Evolutionary conservation across 2,888 invertebrate species (phyloP), one percentile per base, ranked within the genome.

Genomic region (Lissonota sp.): DNA sequence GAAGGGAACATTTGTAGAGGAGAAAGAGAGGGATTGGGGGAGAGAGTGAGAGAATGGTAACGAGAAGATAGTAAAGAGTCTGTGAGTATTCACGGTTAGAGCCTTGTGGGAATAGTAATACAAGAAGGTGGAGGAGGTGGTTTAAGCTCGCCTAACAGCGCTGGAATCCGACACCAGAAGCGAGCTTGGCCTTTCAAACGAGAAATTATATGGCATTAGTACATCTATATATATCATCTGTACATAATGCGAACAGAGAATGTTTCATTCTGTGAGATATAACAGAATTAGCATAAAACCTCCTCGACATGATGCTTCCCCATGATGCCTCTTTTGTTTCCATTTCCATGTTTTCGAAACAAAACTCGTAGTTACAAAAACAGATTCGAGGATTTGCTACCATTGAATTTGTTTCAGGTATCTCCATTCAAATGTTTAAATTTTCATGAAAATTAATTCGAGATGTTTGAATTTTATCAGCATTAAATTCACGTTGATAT

Each of bases 11-110:
- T 75, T 70, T 55, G 60, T 14, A 39, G 58, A 39, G 42, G n/a
- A 44, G 70, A 44, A 46, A 74, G 60, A 39, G 49, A 73, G 55
- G 63, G 40, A 42, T n/a, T 49, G 10, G 40, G 7, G 7, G 37
- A 40, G n/a, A 37, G 39, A 16, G 37, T n/a, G 10, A 64, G 12
- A 49, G 12, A 26, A 49, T n/a, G 40, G 66, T 66, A 74, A 74
- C 74, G 74, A 74, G 66, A 53, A 74, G 58, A 58, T 74, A 58
- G 66, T 58, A 51, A 26, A 51, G 67, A 66, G 62, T 49, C 62
- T 62, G 16, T 44, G 55, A 57, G 58, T 40, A 62, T 71, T 80
- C 71, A 46, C 55, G 55, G 71, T 53, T 62, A 62, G 42, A 63
- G 55, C 49, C 66, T 72, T 58, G 51, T 42, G 76, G 51, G 55